Evolutionary conservation across 1,140 invertebrate species (phyloP).

Genomic region (Lepidurus couesii): DNA sequence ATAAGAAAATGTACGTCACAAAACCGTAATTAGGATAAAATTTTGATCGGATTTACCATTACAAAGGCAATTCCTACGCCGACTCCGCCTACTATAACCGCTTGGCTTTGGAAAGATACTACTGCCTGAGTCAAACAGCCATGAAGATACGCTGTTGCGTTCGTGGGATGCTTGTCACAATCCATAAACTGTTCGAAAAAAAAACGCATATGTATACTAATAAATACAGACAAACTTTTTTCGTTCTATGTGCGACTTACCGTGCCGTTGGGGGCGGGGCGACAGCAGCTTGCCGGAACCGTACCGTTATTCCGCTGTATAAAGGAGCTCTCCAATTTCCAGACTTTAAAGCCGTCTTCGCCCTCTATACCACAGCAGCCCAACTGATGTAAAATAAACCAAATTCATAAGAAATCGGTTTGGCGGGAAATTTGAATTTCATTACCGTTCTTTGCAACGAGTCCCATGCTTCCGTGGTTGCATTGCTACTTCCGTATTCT

Average conservation of each 20-base stretch:
- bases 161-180: slow-evolving; percentile 29
- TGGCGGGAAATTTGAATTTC: slow-evolving; percentile 27
- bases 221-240: slow-evolving; percentile 25
- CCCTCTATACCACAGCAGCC: slow-evolving; percentile 71
- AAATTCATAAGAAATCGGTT: slow-evolving; percentile 30
- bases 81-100: slow-evolving; percentile 68
- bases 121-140: slow-evolving; percentile 46
- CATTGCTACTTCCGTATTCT: slow-evolving; percentile 70
- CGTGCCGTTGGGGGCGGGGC: slow-evolving; percentile 41
- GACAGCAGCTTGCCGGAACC: slow-evolving; percentile 73
- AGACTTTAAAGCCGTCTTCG: slow-evolving; percentile 58
- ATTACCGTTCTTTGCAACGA: slow-evolving; percentile 61
- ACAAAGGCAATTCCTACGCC: slow-evolving; percentile 71
- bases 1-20: slow-evolving; percentile 29
- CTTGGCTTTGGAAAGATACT: slow-evolving; percentile 60
- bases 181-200: slow-evolving; percentile 36
- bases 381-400: slow-evolving; percentile 51
- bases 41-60: slow-evolving; percentile 55
- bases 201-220: slow-evolving; percentile 30
- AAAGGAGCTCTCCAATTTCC: slow-evolving; percentile 46
- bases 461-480: slow-evolving; percentile 74
- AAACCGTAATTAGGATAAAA: neutral
- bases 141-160: slow-evolving; percentile 27
- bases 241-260: neutral
- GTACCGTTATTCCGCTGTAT: slow-evolving; percentile 48